Base-by-base conservation (phyloP, 1,140 invertebrate species). In the Apocrypta bakeri region DNA sequence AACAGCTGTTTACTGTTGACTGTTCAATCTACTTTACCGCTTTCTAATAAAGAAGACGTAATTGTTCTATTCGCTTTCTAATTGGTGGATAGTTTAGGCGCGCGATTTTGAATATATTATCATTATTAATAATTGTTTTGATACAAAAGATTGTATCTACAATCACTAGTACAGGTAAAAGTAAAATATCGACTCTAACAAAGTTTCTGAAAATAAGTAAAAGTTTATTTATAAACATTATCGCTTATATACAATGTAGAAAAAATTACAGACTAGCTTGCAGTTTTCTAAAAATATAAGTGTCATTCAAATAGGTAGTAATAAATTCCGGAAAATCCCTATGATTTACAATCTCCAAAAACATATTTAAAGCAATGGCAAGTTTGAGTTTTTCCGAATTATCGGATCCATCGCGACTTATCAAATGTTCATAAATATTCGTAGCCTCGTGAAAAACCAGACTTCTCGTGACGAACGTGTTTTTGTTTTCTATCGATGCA, bases 241-340 rank as follows among this genome's bases (percentile, higher is more conserved):
- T 61, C n/a, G n/a, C 76, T 84, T 84, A 69, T 37, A 69, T 75
- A 37, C 11, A 84, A 9, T 82, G 25, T 82, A 56, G 21, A 69
- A 82, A 75, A 80, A 14, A 66, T 86, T 86, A 88, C 31, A 87
- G 82, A 83, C 92, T 93, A 83, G 93, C 92, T 84, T 93, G 92
- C n/a, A 93, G 78, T 17, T 92, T 92, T 82, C 92, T 88, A 84
- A 93, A 93, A 85, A 93, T 92, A 83, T 93, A 92, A 77, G 91
- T 90, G 76, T 94, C 92, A 83, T 93, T 93, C 1, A 94, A 87
- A 86, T 93, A 94, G 12, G 90, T 94, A 17, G 94, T 94, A 29
- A 94, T 92, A 85, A 94, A 94, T 48, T 94, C 93, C 0, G 93
- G 93, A 11, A 92, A 93, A 48, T 93, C 89, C 40, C 90, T 85